Evolutionary conservation across 2,888 invertebrate genomes (phyloP), one percentile per base, ranked within the genome.

Genomic region (Crepidodera aurea): DNA sequence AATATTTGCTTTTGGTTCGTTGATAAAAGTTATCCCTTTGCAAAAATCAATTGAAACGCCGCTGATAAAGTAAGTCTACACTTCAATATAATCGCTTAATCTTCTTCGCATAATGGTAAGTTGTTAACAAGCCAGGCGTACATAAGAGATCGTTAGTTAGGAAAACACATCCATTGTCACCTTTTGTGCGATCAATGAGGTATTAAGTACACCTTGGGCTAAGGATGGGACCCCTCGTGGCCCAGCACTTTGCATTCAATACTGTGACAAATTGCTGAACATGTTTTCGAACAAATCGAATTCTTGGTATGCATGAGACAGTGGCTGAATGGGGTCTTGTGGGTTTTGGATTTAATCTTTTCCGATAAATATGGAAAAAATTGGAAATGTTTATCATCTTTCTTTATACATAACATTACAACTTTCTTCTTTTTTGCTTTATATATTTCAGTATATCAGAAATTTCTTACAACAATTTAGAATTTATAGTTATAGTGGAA

Each of bases 141-240:
- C 72, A 74, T 79, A 80, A 81, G 79, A 78, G 79, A 79, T 80
- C 79, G 78, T 81, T 81, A 80, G 80, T 80, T 81, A 72, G 80
- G 79, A 80, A 81, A 81, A 81, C 81, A 81, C 75, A 71, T 69
- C 78, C 70, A 79, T 81, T 81, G 80, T 81, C 79, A 75, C 79
- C 79, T 79, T 76, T 80, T 80, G 79, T 80, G 78, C 70, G 66
- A 68, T 73, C 77, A 76, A 77, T 73, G 68, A 75, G 74, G 75
- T 72, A 76, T 78, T 78, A 77, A 79, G 78, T 76, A 79, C 75
- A 73, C 75, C 75, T 76, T 69, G 68, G 67, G 62, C 8, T 16
- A n/a, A 27, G 12, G 48, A 48, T 8, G 12, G 66, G 37, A 40
- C 48, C 64, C 68, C 65, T 70, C 60, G 59, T 15, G 40, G 40